Base-by-base conservation (phyloP, 2,113 vertebrate genomes). In the Fukomys damarensis region DNA sequence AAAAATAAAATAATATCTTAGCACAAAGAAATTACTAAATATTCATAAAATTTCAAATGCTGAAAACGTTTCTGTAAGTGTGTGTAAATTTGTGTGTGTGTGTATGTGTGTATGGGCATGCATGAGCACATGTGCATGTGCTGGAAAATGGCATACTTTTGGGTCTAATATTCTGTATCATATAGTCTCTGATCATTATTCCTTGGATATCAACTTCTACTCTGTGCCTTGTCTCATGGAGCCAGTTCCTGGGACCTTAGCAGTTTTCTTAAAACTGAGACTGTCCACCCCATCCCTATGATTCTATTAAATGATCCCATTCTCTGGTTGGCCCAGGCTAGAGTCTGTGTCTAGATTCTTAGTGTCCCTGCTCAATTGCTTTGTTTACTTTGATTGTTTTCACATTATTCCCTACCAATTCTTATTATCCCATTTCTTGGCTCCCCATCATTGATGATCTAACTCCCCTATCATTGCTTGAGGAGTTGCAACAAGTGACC, bases 11-110 rank as follows among this genome's bases (percentile, higher is more conserved):
- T 80, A 86, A 77, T 61, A 41, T 70, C 30, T 86, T 17, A 63
- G 16, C 63, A 28, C 63, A 84, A 92, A 86, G n/a, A 86, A 94
- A 35, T 95, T 90, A 88, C 12, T 58, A 52, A 70, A 54, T 68
- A 16, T 43, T 96, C 32, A 28, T 90, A 52, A 92, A 77, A 88
- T 82, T 74, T 77, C 43, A 91, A 66, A 85, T 77, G 46, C 5
- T 49, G 2, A 43, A 88, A 41, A 19, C 59, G 1, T 35, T 22
- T 82, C 7, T 66, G 1, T 28, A 9, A 58, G 7, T 3, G 2
- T 74, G 4, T 28, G 17, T 66, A 19, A 28, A 0, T 74, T 2
- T 28, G 24, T 59, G 12, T 2, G 0, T 76, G 5, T 11, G 22
- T 63, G 22, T 59, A 1, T 59, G n/a, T 59, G 20, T 65, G 26